Evolutionary conservation across 2,888 invertebrate species (phyloP).

Genomic region (Clivina fossor): DNA sequence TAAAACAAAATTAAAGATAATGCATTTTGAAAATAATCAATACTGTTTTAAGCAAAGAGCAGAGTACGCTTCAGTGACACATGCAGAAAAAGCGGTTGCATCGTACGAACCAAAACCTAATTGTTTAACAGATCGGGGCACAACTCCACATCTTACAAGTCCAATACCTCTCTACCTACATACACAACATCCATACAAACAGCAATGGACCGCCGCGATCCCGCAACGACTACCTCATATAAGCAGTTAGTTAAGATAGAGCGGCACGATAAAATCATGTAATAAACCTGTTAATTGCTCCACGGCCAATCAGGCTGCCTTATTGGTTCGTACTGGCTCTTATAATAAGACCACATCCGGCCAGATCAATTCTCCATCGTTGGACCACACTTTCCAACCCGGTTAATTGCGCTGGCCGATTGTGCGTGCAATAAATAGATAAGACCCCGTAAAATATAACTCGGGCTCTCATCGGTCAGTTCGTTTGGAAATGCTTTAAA

Average conservation of each 20-base stretch:
- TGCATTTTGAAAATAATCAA: too few relatives aligned
- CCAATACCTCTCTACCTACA: background rate
- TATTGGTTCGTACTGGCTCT: constrained; percentile 48
- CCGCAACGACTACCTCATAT: too few relatives aligned
- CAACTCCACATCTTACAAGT: constrained; percentile 2
- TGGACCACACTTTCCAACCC: constrained; percentile 3
- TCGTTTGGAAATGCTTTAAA: constrained; percentile 31
- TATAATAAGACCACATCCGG: constrained; percentile 46
- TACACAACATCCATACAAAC: background rate
- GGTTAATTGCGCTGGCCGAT: constrained; percentile 38
- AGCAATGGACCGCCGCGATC: background rate
- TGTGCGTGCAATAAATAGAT: constrained; percentile 49
- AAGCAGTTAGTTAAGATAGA: constrained; percentile 45
- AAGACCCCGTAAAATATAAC: constrained; percentile 50
- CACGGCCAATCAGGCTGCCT: constrained; percentile 49
- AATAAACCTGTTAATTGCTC: constrained; percentile 53
- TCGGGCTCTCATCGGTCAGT: constrained; percentile 39
- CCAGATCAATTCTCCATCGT: constrained; percentile 30
- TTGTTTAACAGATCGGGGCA: constrained; percentile 21
- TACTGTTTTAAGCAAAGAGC: too few relatives aligned
- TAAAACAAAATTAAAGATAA: too few relatives aligned
- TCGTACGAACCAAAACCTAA: too few relatives aligned
- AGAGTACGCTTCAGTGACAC: too few relatives aligned
- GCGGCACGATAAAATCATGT: constrained; percentile 51
- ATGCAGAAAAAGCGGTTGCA: too few relatives aligned